Evolutionary conservation across 1,140 invertebrate species (phyloP).

Genomic region (Conopomorpha cramerella): DNA sequence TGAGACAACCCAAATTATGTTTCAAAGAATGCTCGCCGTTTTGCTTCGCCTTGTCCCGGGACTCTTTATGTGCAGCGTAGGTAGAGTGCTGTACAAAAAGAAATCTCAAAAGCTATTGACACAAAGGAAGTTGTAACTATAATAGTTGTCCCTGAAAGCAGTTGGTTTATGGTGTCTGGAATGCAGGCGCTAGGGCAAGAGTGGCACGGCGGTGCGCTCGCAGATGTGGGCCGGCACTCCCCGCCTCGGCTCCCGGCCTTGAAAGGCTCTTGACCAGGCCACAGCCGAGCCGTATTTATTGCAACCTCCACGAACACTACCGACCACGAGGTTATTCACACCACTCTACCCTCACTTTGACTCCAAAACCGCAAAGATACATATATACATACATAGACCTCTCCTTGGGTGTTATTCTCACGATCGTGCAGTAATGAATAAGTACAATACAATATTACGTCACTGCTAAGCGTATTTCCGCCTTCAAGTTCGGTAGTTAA

Average conservation of each 20-base stretch:
- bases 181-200: slow-evolving; percentile 33
- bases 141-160: not conserved
- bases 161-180: slow-evolving; percentile 14
- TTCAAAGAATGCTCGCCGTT: too few relatives aligned
- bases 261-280: slow-evolving; percentile 58
- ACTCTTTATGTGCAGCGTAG: too few relatives aligned
- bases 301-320: slow-evolving; percentile 56
- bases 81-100: too few relatives aligned
- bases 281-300: slow-evolving; percentile 49
- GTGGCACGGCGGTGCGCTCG: slow-evolving; percentile 16
- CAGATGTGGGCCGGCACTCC: slow-evolving; percentile 39
- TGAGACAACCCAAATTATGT: too few relatives aligned
- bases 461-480: slow-evolving; percentile 47
- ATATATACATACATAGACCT: too few relatives aligned
- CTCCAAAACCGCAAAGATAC: slow-evolving; percentile 9
- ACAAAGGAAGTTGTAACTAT: not conserved
- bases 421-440: slow-evolving; percentile 47
- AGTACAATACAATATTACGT: slow-evolving; percentile 55
- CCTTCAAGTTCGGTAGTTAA: slow-evolving; percentile 47
- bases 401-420: slow-evolving; percentile 50
- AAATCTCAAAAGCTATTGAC: too few relatives aligned
- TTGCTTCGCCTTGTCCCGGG: too few relatives aligned
- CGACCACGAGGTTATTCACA: slow-evolving; percentile 57
- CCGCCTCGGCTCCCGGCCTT: slow-evolving; percentile 53
- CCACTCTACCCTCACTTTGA: slow-evolving; percentile 15